Conservation (phyloP, 2,888 invertebrate genomes). For the Dolichomitus sp. region DNA sequence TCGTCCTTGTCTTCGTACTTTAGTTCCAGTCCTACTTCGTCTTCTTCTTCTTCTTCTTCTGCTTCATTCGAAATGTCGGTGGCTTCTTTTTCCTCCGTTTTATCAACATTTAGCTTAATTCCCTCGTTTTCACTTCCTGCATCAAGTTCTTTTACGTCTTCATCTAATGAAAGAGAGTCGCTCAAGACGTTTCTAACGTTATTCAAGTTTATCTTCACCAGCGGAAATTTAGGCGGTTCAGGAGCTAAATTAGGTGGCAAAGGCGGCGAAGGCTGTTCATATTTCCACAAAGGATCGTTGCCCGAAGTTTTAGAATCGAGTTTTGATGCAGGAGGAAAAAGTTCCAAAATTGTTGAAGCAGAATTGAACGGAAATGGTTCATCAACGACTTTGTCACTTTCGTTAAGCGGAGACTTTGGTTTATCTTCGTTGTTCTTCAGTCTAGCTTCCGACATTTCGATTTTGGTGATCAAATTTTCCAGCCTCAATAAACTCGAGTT, state of each 20-base stretch:
- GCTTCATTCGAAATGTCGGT: not conserved
- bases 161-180: slow-evolving; percentile 24
- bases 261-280: not conserved
- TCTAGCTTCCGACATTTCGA: slow-evolving; percentile 75
- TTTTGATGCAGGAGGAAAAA: not conserved
- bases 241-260: slow-evolving; percentile 4
- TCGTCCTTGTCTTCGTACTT: slow-evolving; percentile 61
- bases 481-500: slow-evolving; percentile 83
- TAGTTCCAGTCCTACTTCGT: slow-evolving; percentile 52
- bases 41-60: slow-evolving; percentile 60
- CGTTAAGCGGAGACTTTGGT: slow-evolving; percentile 6
- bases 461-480: slow-evolving; percentile 82
- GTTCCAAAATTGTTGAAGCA: not conserved
- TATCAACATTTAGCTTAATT: not conserved
- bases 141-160: not conserved
- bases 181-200: slow-evolving; percentile 50
- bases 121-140: not conserved
- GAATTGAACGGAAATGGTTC: slow-evolving; percentile 3
- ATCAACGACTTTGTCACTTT: not conserved
- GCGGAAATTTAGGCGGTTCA: slow-evolving; percentile 29
- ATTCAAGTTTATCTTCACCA: slow-evolving; percentile 60
- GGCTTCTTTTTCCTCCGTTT: not conserved
- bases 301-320: not conserved
- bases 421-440: slow-evolving; percentile 23
- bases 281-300: not conserved